Percentiles rank a stretch among this genome's conserved stretches.
Conservation (phyloP, 2,797 vertebrate species). For the Distichodus sexfasciatus region DNA sequence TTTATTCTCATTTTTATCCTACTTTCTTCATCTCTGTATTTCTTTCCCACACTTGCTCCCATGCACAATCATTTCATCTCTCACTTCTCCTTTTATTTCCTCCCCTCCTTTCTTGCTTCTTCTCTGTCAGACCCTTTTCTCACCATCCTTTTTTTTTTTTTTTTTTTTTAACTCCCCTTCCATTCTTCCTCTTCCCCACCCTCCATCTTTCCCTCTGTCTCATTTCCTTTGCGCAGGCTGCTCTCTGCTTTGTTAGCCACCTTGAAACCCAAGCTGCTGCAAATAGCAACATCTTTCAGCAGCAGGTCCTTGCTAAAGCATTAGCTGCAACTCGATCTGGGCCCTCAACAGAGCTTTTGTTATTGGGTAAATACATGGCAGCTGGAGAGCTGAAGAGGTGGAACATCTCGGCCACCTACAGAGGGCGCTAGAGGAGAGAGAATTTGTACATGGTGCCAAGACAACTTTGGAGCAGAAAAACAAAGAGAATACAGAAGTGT, state of each 20-base stretch:
- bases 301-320: slow-evolving; percentile 56
- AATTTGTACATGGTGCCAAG: slow-evolving; percentile 11
- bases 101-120: slow-evolving; percentile 24
- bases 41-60: slow-evolving; percentile 29
- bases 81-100: slow-evolving; percentile 28
- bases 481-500: neutral
- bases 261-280: slow-evolving; percentile 57
- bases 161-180: neutral
- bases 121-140: slow-evolving; percentile 3
- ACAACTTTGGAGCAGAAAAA: neutral
- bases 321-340: slow-evolving; percentile 56
- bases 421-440: slow-evolving; percentile 48
- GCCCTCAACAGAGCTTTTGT: slow-evolving; percentile 50
- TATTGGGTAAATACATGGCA: slow-evolving; percentile 54
- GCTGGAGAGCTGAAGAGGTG: slow-evolving; percentile 24
- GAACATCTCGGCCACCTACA: slow-evolving; percentile 30
- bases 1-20: neutral
- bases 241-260: slow-evolving; percentile 53
- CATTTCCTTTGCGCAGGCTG: slow-evolving; percentile 49
- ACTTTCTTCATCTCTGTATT: neutral
- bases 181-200: slow-evolving; percentile 20
- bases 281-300: slow-evolving; percentile 59
- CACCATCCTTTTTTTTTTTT: slow-evolving; percentile 8
- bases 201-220: slow-evolving; percentile 40
- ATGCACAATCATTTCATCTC: slow-evolving; percentile 31